Percentiles rank a stretch among this genome's conserved stretches.
Evolutionary conservation across 37 sponge, comb jelly and placozoan genomes (phyloP).

Genomic region (Amphimedon queenslandica): DNA sequence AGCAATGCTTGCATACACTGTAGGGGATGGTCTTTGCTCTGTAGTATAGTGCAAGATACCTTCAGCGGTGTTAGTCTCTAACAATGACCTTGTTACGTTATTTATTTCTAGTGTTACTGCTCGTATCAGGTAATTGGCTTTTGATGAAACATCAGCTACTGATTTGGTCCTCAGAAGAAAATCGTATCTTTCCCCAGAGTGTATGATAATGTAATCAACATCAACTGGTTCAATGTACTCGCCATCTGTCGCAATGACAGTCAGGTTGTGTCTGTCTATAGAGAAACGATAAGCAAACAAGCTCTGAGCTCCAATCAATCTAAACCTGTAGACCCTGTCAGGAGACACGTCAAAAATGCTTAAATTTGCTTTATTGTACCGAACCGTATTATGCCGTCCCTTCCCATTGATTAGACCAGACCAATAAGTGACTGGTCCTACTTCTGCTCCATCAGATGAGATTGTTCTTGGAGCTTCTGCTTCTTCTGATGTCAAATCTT

Average conservation of each 20-base stretch:
- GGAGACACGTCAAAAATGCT: constrained; percentile 10
- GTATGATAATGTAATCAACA: constrained; percentile 73
- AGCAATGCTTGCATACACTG: background rate
- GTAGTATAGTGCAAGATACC: constrained; percentile 40
- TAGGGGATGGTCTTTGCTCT: background rate
- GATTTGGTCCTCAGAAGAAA: constrained; percentile 46
- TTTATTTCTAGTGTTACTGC: constrained; percentile 68
- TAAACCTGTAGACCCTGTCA: constrained; percentile 53
- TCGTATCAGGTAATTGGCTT: constrained; percentile 47
- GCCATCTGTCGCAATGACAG: constrained; percentile 67
- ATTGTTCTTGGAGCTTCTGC: background rate
- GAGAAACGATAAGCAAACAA: constrained; percentile 64
- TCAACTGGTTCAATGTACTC: constrained; percentile 28
- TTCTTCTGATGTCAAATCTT: constrained; percentile 1
- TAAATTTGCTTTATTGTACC: constrained; percentile 3
- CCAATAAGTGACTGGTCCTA: constrained; percentile 60
- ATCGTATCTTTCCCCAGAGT: constrained; percentile 82
- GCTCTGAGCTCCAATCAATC: constrained; percentile 78
- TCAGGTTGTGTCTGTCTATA: constrained; percentile 59
- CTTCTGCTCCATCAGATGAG: constrained; percentile 47
- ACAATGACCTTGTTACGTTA: background rate
- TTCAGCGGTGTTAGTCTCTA: constrained; percentile 21
- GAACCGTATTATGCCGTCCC: constrained; percentile 39
- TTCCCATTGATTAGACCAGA: constrained; percentile 80
- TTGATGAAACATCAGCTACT: background rate